Percentiles rank a stretch among this genome's conserved stretches.
These are phyloP conservation scores for Uria aalge DNA, from an alignment of 2,113 vertebrate genomes.

Conservation along the genomic window DNA sequence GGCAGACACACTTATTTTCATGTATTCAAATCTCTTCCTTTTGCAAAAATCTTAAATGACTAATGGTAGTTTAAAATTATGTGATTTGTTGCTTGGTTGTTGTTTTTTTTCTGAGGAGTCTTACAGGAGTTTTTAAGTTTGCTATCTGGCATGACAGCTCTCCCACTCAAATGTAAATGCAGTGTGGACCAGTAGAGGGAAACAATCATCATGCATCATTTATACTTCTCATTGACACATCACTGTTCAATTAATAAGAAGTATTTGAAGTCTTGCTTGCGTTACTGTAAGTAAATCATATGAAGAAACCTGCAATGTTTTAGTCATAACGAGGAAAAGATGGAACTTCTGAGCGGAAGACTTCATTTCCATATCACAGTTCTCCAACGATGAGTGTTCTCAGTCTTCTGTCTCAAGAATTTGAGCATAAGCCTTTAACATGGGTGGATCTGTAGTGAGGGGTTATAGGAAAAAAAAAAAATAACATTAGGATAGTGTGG, in stretches of 20 bases:
- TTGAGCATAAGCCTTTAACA: background rate
- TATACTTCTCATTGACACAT: background rate
- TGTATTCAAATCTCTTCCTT: background rate
- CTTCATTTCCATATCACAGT: background rate
- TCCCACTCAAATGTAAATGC: background rate
- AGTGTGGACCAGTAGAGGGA: background rate
- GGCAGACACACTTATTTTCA: background rate
- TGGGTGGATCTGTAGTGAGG: background rate
- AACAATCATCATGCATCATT: background rate
- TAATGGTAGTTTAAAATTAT: background rate
- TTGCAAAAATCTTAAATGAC: no score
- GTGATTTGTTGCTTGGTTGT: no score
- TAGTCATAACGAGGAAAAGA: background rate
- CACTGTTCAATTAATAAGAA: background rate
- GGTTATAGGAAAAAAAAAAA: no score
- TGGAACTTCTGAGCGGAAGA: background rate
- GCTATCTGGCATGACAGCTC: background rate
- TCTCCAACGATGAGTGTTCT: background rate
- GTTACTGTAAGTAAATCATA: background rate
- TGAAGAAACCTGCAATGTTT: background rate
- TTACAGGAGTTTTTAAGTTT: background rate
- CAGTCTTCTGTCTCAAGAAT: background rate
- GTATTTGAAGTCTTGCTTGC: background rate
- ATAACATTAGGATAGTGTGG: no score
- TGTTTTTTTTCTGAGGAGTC: no score